These are phyloP conservation scores for Ostrea edulis DNA, from an alignment of 1,140 invertebrate species.

Conservation along the genomic window DNA sequence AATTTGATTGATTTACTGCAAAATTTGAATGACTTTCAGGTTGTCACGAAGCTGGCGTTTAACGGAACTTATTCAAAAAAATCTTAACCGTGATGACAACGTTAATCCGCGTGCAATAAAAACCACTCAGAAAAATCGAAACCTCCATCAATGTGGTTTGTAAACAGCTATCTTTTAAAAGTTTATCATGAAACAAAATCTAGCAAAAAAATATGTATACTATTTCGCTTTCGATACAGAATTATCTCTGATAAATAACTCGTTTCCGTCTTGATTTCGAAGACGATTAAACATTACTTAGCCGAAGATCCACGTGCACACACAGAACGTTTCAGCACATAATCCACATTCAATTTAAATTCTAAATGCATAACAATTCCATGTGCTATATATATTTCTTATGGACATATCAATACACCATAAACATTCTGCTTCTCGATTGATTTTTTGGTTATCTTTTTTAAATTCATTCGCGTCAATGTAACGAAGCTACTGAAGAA, in stretches of 20 bases:
- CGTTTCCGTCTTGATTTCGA: not conserved
- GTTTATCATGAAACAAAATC: not conserved
- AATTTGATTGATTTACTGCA: constrained; percentile 9
- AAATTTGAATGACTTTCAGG: not conserved
- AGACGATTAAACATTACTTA: not conserved
- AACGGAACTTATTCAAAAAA: not conserved
- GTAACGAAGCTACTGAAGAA: too few relatives aligned
- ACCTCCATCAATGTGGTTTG: not conserved
- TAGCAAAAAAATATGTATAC: not conserved
- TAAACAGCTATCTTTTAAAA: not conserved
- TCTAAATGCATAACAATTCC: too few relatives aligned
- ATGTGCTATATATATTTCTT: too few relatives aligned
- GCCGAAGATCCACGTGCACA: not conserved
- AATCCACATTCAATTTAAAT: not conserved
- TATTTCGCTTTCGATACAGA: not conserved
- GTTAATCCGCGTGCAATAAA: not conserved
- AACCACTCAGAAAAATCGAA: not conserved
- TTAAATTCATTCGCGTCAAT: too few relatives aligned
- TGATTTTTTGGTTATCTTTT: too few relatives aligned
- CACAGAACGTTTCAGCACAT: not conserved
- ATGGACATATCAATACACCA: too few relatives aligned
- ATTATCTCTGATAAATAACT: not conserved
- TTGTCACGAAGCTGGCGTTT: not conserved
- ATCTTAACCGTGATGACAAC: not conserved
- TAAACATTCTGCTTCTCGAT: too few relatives aligned